Conservation (phyloP, 2,888 invertebrate genomes). For the Phymatocera aterrima region DNA sequence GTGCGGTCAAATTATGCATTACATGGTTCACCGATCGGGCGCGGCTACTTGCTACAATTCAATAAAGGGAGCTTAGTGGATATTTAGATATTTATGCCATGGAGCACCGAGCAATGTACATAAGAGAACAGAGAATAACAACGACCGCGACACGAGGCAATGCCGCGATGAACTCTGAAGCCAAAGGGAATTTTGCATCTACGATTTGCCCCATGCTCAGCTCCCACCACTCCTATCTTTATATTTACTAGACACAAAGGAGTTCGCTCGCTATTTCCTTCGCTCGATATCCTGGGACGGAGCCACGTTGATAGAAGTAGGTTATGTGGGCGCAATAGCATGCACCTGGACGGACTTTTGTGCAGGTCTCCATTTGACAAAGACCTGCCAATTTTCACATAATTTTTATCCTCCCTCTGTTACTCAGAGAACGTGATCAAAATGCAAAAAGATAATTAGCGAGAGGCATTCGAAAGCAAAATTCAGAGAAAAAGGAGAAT, state of each 20-base stretch:
- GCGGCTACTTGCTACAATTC: too few species aligned
- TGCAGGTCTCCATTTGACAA: background rate
- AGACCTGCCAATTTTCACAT: background rate
- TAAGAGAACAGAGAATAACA: background rate
- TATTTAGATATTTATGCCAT: too few species aligned
- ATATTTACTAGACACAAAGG: slow-evolving; percentile 28
- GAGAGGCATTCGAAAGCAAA: too few species aligned
- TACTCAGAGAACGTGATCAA: background rate
- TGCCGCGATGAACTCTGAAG: background rate
- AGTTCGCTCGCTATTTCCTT: background rate
- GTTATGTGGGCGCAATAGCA: background rate
- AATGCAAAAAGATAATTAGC: too few species aligned
- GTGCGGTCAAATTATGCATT: too few species aligned
- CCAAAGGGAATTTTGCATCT: slow-evolving; percentile 13
- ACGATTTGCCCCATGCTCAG: too few species aligned
- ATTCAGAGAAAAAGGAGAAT: background rate
- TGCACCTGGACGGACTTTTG: background rate
- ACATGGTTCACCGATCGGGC: too few species aligned
- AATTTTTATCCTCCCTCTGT: background rate
- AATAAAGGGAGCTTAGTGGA: too few species aligned
- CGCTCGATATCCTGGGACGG: slow-evolving; percentile 17
- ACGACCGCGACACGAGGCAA: background rate
- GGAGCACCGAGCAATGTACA: too few species aligned
- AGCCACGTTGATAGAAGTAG: background rate
- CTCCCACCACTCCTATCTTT: slow-evolving; percentile 3